Evolutionary conservation across 1,140 invertebrate species (phyloP).

Genomic region (Contarinia nasturtii): DNA sequence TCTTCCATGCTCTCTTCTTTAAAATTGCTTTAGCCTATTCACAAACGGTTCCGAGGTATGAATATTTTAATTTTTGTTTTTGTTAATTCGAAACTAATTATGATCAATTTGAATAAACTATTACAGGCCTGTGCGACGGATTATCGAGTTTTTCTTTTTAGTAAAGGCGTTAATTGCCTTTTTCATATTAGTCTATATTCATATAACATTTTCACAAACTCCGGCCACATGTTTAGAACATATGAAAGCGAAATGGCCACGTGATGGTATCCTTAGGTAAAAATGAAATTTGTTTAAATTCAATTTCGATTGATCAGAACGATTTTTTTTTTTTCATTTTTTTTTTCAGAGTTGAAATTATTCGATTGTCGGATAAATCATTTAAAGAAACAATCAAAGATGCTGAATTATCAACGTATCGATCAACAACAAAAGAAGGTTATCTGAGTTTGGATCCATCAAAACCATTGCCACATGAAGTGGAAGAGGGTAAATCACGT

Average conservation of each 20-base stretch:
- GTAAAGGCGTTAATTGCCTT: slow-evolving; percentile 78
- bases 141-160: slow-evolving; percentile 81
- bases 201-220: slow-evolving; percentile 78
- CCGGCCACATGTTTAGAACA: slow-evolving; percentile 87
- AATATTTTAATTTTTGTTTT: neutral
- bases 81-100: neutral
- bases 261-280: slow-evolving; percentile 77
- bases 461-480: slow-evolving; percentile 1
- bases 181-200: slow-evolving; percentile 85
- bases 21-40: slow-evolving; percentile 80
- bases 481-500: neutral
- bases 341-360: slow-evolving; percentile 60
- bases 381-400: slow-evolving; percentile 25
- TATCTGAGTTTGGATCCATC: slow-evolving; percentile 1
- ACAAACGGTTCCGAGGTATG: slow-evolving; percentile 50
- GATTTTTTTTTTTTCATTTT: neutral
- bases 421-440: neutral
- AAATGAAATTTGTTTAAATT: neutral
- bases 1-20: slow-evolving; percentile 93
- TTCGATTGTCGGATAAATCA: slow-evolving; percentile 36
- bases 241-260: slow-evolving; percentile 78
- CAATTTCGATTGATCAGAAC: neutral
- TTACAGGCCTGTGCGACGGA: slow-evolving; percentile 50
- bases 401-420: slow-evolving; percentile 9
- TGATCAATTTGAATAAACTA: neutral